Evolutionary conservation across 2,113 vertebrate genomes (phyloP).

Genomic region (Phalacrocorax aristotelis): DNA sequence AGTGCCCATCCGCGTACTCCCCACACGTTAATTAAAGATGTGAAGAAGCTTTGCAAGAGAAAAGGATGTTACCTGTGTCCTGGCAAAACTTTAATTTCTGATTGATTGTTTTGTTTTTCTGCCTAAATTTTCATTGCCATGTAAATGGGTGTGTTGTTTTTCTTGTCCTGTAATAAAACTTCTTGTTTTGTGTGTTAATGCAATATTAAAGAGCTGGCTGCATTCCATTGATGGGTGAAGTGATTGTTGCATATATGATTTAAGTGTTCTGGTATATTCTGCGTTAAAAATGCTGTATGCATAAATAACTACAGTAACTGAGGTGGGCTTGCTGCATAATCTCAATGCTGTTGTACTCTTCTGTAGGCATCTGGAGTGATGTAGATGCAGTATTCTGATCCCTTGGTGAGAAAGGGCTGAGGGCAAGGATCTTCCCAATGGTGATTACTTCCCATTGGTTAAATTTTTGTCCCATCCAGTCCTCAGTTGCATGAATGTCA

Average conservation of each 20-base stretch:
- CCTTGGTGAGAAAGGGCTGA: background rate
- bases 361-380: background rate
- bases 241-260: background rate
- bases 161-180: constrained; percentile 1
- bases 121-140: background rate
- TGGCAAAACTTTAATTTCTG: constrained; percentile 27
- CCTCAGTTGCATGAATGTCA: background rate
- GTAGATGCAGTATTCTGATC: background rate
- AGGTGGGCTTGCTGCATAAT: background rate
- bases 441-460: background rate
- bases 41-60: constrained; percentile 19
- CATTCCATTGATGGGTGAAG: constrained; percentile 8
- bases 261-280: background rate
- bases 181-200: background rate
- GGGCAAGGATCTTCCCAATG: background rate
- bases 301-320: background rate
- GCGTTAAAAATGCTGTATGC: background rate
- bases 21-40: background rate
- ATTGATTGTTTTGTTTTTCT: background rate
- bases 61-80: constrained; percentile 66
- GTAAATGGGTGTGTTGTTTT: background rate
- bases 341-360: background rate
- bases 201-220: background rate
- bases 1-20: background rate
- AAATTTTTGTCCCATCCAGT: background rate